phyloP scores from a whole-genome alignment of 2,888 invertebrate species.

The Drosophila borealis region DNA sequence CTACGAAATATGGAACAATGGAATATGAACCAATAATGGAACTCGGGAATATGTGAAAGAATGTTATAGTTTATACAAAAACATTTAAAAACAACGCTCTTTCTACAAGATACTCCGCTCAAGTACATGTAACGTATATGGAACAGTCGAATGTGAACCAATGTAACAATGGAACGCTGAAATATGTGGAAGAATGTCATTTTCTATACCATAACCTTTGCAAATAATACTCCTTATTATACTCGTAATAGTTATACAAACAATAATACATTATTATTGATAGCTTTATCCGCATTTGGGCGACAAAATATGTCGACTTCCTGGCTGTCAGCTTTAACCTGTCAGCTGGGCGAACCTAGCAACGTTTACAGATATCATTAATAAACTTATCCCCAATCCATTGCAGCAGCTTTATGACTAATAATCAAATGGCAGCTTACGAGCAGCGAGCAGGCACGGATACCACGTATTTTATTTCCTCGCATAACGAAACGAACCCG shows the following conservation, averaged over 20 bases:
- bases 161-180: not conserved
- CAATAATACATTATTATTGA: slow-evolving; percentile 2
- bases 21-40: not conserved
- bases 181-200: too few species aligned
- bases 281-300: slow-evolving; percentile 8
- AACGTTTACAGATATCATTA: slow-evolving; percentile 51
- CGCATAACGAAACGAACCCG: slow-evolving; percentile 24
- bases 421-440: slow-evolving; percentile 64
- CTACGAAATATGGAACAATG: not conserved
- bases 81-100: too few species aligned
- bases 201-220: not conserved
- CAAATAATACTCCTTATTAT: not conserved
- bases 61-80: not conserved
- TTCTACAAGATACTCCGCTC: too few species aligned
- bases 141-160: not conserved
- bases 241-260: not conserved
- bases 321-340: slow-evolving; percentile 26
- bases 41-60: not conserved
- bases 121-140: too few species aligned
- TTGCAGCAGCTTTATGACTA: slow-evolving; percentile 68
- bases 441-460: slow-evolving; percentile 19
- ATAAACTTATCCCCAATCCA: slow-evolving; percentile 59
- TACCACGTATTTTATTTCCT: slow-evolving; percentile 52
- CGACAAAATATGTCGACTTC: slow-evolving; percentile 15
- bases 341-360: slow-evolving; percentile 36